Evolutionary conservation across 2,113 vertebrate species (phyloP), one percentile per base, ranked within the genome.

Genomic region (Paramormyrops kingsleyae): DNA sequence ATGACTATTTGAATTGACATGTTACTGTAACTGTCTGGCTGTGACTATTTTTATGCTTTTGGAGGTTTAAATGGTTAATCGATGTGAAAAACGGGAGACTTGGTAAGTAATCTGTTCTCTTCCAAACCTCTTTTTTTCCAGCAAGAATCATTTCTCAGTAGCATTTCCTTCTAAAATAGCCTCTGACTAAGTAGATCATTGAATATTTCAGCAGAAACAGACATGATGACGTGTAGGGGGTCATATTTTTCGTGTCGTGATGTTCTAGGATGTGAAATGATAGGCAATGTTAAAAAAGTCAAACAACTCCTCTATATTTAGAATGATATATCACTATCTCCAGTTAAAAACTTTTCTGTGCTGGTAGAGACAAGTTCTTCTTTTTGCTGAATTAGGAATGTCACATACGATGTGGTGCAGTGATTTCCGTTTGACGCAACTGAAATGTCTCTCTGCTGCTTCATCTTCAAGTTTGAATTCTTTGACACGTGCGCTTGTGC

Each of bases 131-230:
- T 80, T 42, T 80, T 70, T 89, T 80, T 83, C 83, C n/a, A 56
- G 27, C 31, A 53, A 83, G 50, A 83, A 53, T 53, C 31, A 89
- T 89, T 53, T 39, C 31, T 35, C 46, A 83, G 35, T 3, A n/a
- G 74, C 46, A 56, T 74, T 89, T 83, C 27, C 70, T 52, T 83
- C 74, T 5, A 80, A 50, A 89, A 89, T 89, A 89, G 88, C 49
- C 50, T 59, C 35, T 83, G 50, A 89, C 47, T 83, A 83, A 89
- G 70, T 89, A 89, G 74, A 89, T 50, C 52, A 85, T 89, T 89
- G 52, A 89, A 89, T 89, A 84, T 89, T 89, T 89, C 89, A 84
- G 80, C 74, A 89, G 35, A n/a, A 56, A 46, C 17, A 85, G 80
- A 85, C 80, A 56, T n/a, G 8, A 83, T 31, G 77, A 85, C 47